Base-by-base conservation (phyloP, 35 echinoderm and acorn worm genomes). In the Lytechinus pictus region DNA sequence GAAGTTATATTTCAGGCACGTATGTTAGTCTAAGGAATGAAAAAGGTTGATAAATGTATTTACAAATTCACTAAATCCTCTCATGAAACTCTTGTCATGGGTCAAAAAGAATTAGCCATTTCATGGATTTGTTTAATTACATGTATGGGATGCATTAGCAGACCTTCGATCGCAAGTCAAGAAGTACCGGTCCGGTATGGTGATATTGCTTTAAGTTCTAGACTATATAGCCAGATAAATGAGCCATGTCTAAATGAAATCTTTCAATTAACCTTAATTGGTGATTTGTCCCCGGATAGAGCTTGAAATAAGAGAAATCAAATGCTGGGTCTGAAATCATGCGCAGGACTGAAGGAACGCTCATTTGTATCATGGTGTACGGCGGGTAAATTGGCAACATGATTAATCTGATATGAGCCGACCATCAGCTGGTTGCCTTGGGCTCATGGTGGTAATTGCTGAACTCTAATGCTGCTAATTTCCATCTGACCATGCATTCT, bases 231-330 rank as follows among this genome's bases (percentile, higher is more conserved):
- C 66, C n/a, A 24, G 66, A 79, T 16, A 79, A 79, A 79, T 79
- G 66, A 79, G 66, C 66, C 66, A 79, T 79, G 66, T 79, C 66
- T 79, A 79, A 79, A 79, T 79, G 66, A 79, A 79, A 79, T 79
- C 66, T 79, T 79, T 79, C 66, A 79, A 79, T 79, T 79, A 79
- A 79, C 66, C 66, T 79, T 79, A 79, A 79, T 79, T 79, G 66
- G 66, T 79, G n/a, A 79, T 79, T 79, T 79, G 66, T n/a, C 66
- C 66, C 19, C 21, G 66, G 8, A 79, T 79, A 79, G 66, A 24
- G 66, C 66, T 24, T 24, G 66, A 16, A n/a, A 79, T 79, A 79
- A 79, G 66, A 19, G 66, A 79, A 79, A 24, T 79, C 12, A 79
- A 19, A 79, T 79, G 8, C 66, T 6, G 57, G 16, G 66, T 79